phyloP scores from a whole-genome alignment of 2,888 invertebrate genomes.

The Megamerina dolium region DNA sequence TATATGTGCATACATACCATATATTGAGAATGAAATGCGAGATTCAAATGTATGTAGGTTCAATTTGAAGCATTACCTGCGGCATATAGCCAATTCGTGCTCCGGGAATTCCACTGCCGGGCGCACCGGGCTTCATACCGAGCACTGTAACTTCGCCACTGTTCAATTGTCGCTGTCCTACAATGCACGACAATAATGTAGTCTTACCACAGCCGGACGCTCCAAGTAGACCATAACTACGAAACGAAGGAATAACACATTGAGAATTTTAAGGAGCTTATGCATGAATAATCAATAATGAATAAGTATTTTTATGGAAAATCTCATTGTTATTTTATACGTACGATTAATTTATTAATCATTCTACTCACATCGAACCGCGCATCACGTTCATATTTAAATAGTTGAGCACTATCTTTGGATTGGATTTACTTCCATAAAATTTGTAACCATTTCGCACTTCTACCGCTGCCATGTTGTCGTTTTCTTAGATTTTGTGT shows the following conservation, averaged over 20 bases:
- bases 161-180: conserved; percentile 69
- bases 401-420: conserved; percentile 59
- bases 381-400: conserved; percentile 68
- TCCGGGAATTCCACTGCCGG: conserved; percentile 64
- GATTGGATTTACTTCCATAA: conserved; percentile 56
- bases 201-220: conserved; percentile 90
- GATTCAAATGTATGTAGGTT: background rate
- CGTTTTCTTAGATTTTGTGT: conserved; percentile 3
- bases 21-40: background rate
- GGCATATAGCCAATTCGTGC: conserved; percentile 82
- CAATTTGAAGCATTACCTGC: conserved; percentile 54
- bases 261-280: too few relatives aligned
- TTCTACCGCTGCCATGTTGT: conserved; percentile 56
- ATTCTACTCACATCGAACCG: conserved; percentile 68
- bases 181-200: conserved; percentile 76
- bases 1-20: background rate
- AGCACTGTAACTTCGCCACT: conserved; percentile 69
- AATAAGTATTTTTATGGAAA: too few relatives aligned
- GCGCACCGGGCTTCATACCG: conserved; percentile 64
- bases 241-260: conserved; percentile 5
- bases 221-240: conserved; percentile 78
- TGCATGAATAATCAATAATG: too few relatives aligned
- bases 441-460: conserved; percentile 63
- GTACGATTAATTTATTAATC: conserved; percentile 11
- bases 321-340: too few relatives aligned